These are phyloP conservation scores for Periphyllus acericola DNA, from an alignment of 2,888 invertebrate genomes.

Conservation along the genomic window DNA sequence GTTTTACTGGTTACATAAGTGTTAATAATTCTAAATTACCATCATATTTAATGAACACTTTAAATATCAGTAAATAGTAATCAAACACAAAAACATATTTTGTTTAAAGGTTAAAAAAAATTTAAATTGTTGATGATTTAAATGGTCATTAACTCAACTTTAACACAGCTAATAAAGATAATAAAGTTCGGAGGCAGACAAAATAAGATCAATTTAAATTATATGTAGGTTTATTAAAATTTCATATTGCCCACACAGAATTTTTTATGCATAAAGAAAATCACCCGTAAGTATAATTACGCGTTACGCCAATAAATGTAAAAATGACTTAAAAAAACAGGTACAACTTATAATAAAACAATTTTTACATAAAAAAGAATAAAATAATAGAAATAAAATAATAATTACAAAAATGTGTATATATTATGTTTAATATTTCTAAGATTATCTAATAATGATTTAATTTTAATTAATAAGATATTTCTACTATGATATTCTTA, in stretches of 20 bases:
- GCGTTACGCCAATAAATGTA: constrained; percentile 31
- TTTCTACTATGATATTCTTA: constrained; percentile 38
- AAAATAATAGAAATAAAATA: constrained; percentile 25
- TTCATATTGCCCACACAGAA: constrained; percentile 28
- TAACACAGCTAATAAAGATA: too few species aligned
- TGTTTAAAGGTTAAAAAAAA: too few species aligned
- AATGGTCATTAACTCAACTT: too few species aligned
- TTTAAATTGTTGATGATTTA: too few species aligned
- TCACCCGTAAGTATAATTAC: constrained; percentile 3
- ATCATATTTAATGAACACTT: too few species aligned
- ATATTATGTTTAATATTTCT: constrained; percentile 31
- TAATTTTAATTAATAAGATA: constrained; percentile 39
- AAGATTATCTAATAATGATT: constrained; percentile 38
- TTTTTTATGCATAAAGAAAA: constrained; percentile 34
- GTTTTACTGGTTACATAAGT: too few species aligned
- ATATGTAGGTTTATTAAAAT: constrained; percentile 44
- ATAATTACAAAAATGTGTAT: constrained; percentile 53
- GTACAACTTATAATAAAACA: constrained; percentile 33
- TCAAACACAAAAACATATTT: too few species aligned
- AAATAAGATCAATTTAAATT: background rate
- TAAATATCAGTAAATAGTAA: too few species aligned
- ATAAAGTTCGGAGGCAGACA: too few species aligned
- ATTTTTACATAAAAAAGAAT: constrained; percentile 47
- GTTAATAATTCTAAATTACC: too few species aligned
- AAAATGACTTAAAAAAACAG: constrained; percentile 36